Evolutionary conservation across 2,888 invertebrate species (phyloP), one percentile per base, ranked within the genome.

Genomic region (Nomada goodeniana): DNA sequence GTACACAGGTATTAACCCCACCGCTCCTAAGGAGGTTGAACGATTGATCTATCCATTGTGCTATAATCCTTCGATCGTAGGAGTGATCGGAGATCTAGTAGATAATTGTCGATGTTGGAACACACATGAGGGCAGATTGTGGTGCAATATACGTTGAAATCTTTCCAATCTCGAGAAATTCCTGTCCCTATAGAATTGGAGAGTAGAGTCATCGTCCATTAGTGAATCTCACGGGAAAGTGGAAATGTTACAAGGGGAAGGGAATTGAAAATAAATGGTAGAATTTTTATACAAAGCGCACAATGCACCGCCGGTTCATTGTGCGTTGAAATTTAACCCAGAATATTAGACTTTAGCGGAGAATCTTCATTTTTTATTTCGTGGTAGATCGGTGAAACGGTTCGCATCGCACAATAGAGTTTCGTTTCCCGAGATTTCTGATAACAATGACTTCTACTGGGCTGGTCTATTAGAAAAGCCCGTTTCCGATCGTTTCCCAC

Each of bases 31-130:
- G 68, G 73, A 82, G 81, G 76, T 82, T 76, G 83, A 72, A 82
- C 80, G 76, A 77, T 86, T 82, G 87, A 90, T 88, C 89, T 88
- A 86, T 88, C 84, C 87, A 85, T 89, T 75, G 84, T 83, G 75
- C 76, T 79, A 44, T 68, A 65, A 84, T 81, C 80, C 79, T 72
- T 63, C 75, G 88, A 88, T 86, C 86, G 80, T 53, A 77, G 72
- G 80, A 85, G 84, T 86, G 84, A 83, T 85, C 84, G 77, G 81
- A 85, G 87, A 89, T 87, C 67, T 44, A 44, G 67, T 61, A 80
- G 90, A 89, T 90, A 90, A 88, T n/a, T 75, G 78, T 76, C 83
- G 78, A 79, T 77, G 76, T 74, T 75, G 79, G 73, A 76, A 60
- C n/a, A 63, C 69, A 20, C 67, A 80, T 80, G 67, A 50, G 77